Conservation (phyloP, 1,140 invertebrate species). For the Sycobia sp. region DNA sequence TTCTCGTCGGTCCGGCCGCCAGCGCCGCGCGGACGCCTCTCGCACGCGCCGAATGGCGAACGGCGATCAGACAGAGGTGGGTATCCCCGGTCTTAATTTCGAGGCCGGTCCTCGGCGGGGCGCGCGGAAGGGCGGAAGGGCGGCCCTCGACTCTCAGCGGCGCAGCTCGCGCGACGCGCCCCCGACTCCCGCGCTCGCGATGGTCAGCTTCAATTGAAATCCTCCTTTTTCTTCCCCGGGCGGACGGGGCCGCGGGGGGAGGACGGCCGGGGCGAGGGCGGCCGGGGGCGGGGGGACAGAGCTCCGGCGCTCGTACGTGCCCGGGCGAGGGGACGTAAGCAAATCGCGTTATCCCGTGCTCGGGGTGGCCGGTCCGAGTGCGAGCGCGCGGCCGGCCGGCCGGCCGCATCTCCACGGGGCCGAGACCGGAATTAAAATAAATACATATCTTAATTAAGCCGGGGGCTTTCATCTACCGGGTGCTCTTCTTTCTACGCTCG, state of each 20-base stretch:
- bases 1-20: background rate
- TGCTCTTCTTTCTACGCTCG: slow-evolving; percentile 29
- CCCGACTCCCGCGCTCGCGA: background rate
- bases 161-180: background rate
- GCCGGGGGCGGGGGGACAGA: slow-evolving; percentile 15
- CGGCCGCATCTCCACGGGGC: slow-evolving; percentile 48
- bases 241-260: background rate
- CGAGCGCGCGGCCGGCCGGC: slow-evolving; percentile 39
- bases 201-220: background rate
- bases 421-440: slow-evolving; percentile 60
- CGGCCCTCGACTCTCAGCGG: background rate
- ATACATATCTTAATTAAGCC: slow-evolving; percentile 62
- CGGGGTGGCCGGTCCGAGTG: slow-evolving; percentile 35
- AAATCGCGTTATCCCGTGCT: slow-evolving; percentile 58
- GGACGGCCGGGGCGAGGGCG: background rate
- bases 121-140: slow-evolving; percentile 7
- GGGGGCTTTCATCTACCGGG: slow-evolving; percentile 45
- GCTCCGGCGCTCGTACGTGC: slow-evolving; percentile 43
- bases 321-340: slow-evolving; percentile 49
- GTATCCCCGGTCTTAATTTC: slow-evolving; percentile 10
- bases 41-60: no score
- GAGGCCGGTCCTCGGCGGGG: slow-evolving; percentile 42
- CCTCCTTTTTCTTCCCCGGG: background rate
- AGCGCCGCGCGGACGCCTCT: no score
- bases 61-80: background rate